A percentile compares a stretch with the other conserved stretches of the same genome.
Evolutionary conservation across 2,113 vertebrate genomes (phyloP).

Genomic region (Rostratula benghalensis): DNA sequence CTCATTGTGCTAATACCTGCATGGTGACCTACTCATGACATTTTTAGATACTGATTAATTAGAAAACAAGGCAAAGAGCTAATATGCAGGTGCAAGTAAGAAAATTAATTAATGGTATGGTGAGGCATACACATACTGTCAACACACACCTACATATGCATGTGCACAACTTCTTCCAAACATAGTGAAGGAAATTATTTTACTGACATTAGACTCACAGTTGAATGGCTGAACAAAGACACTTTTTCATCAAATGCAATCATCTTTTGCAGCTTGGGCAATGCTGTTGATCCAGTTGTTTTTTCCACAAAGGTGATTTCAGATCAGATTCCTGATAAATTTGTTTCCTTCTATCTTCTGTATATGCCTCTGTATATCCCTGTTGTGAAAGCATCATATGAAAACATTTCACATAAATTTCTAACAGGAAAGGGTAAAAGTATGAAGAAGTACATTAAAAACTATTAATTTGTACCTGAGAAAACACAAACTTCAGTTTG

Average conservation of each 20-base stretch:
- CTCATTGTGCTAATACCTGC: not conserved
- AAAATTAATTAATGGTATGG: not conserved
- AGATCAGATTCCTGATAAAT: not conserved
- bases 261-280: not conserved
- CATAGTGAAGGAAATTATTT: not conserved
- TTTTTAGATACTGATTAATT: not conserved
- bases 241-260: not conserved
- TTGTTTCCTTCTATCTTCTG: not conserved
- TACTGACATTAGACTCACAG: not conserved
- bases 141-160: not conserved
- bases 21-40: not conserved
- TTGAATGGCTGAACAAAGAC: not conserved
- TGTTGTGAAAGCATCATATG: not conserved
- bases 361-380: not conserved
- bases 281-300: not conserved
- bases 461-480: not conserved
- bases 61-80: not conserved
- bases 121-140: not conserved
- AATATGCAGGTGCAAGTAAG: not conserved
- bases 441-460: not conserved
- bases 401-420: not conserved
- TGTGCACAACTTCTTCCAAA: not conserved
- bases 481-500: not conserved
- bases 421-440: not conserved
- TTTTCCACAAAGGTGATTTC: not conserved